Conservation (phyloP, 2,888 invertebrate genomes). For the Tanypteryx hageni region DNA sequence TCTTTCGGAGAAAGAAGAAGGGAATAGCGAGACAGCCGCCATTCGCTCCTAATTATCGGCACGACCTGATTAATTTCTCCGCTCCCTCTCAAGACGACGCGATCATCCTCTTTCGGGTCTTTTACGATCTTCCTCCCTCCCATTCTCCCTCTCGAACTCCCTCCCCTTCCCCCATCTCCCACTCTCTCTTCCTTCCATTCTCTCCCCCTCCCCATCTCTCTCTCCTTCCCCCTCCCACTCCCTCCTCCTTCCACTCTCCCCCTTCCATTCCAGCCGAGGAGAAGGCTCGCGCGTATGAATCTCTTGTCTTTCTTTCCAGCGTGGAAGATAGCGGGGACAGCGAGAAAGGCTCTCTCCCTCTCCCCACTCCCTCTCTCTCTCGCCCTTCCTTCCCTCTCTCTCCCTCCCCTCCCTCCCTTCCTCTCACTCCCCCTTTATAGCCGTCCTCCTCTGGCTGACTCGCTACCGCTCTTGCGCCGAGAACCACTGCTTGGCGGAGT, state of each 20-base stretch:
- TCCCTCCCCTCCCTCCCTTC: not conserved
- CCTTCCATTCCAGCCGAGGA: too few relatives aligned
- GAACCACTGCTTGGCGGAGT: constrained; percentile 2
- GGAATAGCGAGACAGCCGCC: not conserved
- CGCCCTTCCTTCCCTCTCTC: not conserved
- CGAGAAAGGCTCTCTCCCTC: not conserved
- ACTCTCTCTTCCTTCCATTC: too few relatives aligned
- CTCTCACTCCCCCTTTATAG: not conserved
- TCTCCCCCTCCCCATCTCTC: too few relatives aligned
- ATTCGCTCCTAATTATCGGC: constrained; percentile 19
- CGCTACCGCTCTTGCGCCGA: not conserved
- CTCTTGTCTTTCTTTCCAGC: not conserved
- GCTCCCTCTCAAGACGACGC: not conserved
- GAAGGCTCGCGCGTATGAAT: too few relatives aligned
- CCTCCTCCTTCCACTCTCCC: too few relatives aligned
- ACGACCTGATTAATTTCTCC: constrained; percentile 27
- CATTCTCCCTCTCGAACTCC: not conserved
- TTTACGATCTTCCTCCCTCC: not conserved
- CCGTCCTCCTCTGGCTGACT: not conserved
- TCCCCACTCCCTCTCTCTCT: not conserved
- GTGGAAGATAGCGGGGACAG: not conserved
- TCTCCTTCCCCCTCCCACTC: too few relatives aligned
- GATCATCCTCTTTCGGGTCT: not conserved
- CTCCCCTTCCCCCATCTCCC: too few relatives aligned
- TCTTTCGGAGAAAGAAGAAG: too few relatives aligned